These are phyloP conservation scores for Papilio dardanus DNA, from an alignment of 1,140 invertebrate genomes.

Conservation along the genomic window DNA sequence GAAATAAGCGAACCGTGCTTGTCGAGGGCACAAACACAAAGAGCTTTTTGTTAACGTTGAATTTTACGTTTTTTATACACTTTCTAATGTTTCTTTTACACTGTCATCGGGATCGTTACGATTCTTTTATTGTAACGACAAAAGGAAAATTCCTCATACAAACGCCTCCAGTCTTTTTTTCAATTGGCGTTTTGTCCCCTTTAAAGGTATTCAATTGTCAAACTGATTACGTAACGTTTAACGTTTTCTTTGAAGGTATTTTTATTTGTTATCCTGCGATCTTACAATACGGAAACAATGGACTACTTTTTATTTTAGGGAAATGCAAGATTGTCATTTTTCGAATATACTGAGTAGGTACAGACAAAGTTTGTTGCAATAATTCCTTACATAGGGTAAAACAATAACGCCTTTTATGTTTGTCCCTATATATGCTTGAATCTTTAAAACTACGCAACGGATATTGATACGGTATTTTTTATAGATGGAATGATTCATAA, in stretches of 20 bases:
- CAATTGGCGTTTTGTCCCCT: background rate
- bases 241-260: slow-evolving; percentile 1
- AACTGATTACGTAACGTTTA: background rate
- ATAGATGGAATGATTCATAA: too few species aligned
- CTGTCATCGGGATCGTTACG: slow-evolving; percentile 17
- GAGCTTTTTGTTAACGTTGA: slow-evolving; percentile 26
- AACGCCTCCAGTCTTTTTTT: slow-evolving; percentile 4
- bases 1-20: slow-evolving; percentile 19
- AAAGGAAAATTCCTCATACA: slow-evolving; percentile 7
- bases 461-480: too few species aligned
- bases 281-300: background rate
- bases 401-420: too few species aligned
- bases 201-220: slow-evolving; percentile 9
- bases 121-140: slow-evolving; percentile 11
- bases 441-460: too few species aligned
- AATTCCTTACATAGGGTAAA: too few species aligned
- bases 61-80: slow-evolving; percentile 18
- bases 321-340: too few species aligned
- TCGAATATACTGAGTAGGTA: too few species aligned
- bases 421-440: too few species aligned
- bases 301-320: background rate
- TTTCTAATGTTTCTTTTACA: slow-evolving; percentile 13
- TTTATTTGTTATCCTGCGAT: background rate
- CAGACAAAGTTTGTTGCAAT: too few species aligned
- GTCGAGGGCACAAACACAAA: slow-evolving; percentile 15